phyloP scores from a whole-genome alignment of 1,140 invertebrate genomes.

The Aphaenogaster rudis region DNA sequence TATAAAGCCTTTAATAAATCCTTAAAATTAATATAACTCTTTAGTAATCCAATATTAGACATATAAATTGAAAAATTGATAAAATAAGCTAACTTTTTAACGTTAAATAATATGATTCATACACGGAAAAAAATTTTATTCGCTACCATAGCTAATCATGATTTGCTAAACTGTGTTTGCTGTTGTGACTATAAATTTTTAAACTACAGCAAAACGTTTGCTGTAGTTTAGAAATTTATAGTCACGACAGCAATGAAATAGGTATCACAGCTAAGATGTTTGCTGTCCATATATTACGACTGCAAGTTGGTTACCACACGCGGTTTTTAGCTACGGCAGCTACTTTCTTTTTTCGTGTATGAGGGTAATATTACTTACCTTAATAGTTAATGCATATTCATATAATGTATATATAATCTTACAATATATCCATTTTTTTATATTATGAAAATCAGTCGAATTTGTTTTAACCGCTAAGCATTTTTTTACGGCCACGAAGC shows the following conservation, averaged over 20 bases:
- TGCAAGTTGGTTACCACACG: no score
- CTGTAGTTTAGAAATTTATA: no score
- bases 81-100: neutral
- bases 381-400: neutral
- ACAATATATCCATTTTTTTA: neutral
- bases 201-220: no score
- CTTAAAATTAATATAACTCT: neutral
- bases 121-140: no score
- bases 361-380: neutral
- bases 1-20: neutral
- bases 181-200: no score
- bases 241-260: no score
- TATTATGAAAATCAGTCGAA: neutral
- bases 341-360: no score
- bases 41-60: neutral
- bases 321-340: no score
- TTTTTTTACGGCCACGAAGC: neutral
- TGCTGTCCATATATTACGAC: no score
- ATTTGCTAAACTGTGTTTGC: no score
- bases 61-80: slow-evolving; percentile 2
- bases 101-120: neutral
- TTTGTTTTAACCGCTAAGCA: neutral
- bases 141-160: no score
- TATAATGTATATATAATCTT: neutral
- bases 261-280: no score